Conservation (phyloP, 2,888 invertebrate species). For the Aphrophora alni region DNA sequence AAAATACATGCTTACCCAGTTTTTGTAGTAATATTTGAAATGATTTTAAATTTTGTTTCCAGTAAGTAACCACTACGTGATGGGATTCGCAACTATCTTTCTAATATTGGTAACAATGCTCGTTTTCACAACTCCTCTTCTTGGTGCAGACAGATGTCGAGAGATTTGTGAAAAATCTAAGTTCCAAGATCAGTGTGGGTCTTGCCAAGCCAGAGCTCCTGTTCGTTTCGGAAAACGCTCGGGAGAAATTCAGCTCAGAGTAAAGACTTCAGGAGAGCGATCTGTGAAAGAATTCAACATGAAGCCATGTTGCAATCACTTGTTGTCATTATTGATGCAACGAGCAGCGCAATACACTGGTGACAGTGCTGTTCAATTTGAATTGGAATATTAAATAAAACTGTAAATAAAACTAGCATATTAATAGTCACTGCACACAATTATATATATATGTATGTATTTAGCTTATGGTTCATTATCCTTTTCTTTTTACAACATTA, state of each 20-base stretch:
- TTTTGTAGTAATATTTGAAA: too few species aligned
- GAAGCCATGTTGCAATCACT: neutral
- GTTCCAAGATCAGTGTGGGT: neutral
- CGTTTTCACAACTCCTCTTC: neutral
- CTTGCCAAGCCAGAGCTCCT: neutral
- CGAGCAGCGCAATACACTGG: neutral
- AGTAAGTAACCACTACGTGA: neutral
- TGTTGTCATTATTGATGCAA: neutral
- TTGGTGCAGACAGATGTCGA: neutral
- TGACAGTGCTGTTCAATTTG: neutral
- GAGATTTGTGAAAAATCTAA: neutral
- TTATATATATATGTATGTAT: too few species aligned
- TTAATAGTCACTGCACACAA: too few species aligned
- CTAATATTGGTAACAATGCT: neutral
- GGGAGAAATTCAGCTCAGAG: neutral
- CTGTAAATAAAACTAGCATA: too few species aligned
- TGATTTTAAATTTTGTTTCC: too few species aligned
- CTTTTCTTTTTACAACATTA: too few species aligned
- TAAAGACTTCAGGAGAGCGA: neutral
- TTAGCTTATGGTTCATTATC: too few species aligned
- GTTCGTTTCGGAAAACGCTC: neutral
- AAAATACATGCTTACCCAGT: too few species aligned
- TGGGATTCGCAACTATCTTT: neutral
- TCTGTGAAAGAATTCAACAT: neutral
- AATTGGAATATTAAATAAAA: constrained; percentile 1